Evolutionary conservation across 2,888 invertebrate genomes (phyloP).

Genomic region (Acronicta aceris): DNA sequence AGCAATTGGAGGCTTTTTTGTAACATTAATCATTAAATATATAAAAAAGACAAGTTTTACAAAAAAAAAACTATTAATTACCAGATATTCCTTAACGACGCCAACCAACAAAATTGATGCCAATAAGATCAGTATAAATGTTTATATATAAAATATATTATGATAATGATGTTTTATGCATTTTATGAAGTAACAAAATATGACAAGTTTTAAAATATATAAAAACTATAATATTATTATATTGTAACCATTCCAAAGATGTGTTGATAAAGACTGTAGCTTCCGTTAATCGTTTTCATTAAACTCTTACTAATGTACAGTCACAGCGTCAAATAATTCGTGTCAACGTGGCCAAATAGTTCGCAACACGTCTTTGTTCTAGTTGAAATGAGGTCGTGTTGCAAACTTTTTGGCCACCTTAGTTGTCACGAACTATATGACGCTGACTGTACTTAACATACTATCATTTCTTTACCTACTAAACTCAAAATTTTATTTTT

Average conservation of each 20-base stretch:
- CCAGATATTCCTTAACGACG: slow-evolving; percentile 68
- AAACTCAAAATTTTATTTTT: slow-evolving; percentile 15
- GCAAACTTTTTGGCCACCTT: no score
- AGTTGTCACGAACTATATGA: no score
- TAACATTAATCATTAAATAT: slow-evolving; percentile 65
- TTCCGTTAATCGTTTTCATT: slow-evolving; percentile 54
- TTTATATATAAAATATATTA: slow-evolving; percentile 35
- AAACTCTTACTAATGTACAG: slow-evolving; percentile 16
- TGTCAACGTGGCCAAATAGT: no score
- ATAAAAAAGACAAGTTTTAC: slow-evolving; percentile 72
- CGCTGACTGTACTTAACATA: no score
- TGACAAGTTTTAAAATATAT: slow-evolving; percentile 50
- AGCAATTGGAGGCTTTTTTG: slow-evolving; percentile 81
- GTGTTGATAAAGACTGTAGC: slow-evolving; percentile 71
- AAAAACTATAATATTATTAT: slow-evolving; percentile 54
- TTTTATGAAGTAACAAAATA: slow-evolving; percentile 57
- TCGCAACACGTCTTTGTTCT: no score
- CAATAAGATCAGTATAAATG: slow-evolving; percentile 64
- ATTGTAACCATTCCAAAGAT: slow-evolving; percentile 85
- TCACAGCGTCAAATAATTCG: no score
- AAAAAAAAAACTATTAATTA: slow-evolving; percentile 49
- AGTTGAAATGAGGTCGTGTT: no score
- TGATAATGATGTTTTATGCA: slow-evolving; percentile 45
- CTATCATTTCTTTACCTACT: slow-evolving; percentile 7
- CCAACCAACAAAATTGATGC: slow-evolving; percentile 73